Percentiles rank a stretch among this genome's conserved stretches.
Evolutionary conservation across 2,113 vertebrate species (phyloP).

Genomic region (Psammodynastes pulverulentus): DNA sequence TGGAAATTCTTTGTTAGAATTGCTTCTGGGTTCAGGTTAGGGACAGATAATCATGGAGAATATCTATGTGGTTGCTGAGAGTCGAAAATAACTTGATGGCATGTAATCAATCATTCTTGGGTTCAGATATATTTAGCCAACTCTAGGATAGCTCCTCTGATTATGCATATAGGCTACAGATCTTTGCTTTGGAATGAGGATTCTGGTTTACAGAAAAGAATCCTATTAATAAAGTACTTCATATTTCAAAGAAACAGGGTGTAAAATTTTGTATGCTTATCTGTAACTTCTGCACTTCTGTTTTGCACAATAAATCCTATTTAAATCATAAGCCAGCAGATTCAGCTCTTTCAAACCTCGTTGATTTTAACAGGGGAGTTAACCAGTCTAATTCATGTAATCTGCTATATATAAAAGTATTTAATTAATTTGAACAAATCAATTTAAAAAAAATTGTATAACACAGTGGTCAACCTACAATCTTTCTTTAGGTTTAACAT

Average conservation of each 20-base stretch:
- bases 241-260: background rate
- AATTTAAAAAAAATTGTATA: background rate
- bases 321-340: background rate
- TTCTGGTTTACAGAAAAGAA: background rate
- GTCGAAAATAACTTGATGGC: background rate
- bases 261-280: background rate
- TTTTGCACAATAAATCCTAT: background rate
- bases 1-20: background rate
- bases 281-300: background rate
- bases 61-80: background rate
- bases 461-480: background rate
- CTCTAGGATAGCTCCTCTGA: no score
- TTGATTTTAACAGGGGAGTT: background rate
- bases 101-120: background rate
- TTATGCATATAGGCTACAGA: background rate
- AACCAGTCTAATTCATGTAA: background rate
- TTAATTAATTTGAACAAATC: background rate
- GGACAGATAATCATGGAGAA: background rate
- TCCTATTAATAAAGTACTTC: background rate
- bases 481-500: constrained; percentile 88
- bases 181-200: background rate
- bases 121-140: background rate
- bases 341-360: background rate
- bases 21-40: background rate
- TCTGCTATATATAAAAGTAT: background rate